phyloP scores from a whole-genome alignment of 2,113 vertebrate species.

The Engraulis encrasicolus region DNA sequence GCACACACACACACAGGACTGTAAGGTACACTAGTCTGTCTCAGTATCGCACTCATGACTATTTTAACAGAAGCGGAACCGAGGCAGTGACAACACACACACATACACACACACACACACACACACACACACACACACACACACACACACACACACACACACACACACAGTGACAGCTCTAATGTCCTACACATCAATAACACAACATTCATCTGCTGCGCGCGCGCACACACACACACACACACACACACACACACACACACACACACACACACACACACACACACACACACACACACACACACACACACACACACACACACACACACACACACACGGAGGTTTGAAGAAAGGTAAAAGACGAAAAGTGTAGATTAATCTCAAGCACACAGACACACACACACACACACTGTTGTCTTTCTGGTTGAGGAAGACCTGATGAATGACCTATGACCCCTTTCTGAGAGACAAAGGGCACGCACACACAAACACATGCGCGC shows the following conservation, averaged over 20 bases:
- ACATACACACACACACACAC: no score
- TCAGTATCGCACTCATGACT: constrained; percentile 77
- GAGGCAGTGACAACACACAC: no score
- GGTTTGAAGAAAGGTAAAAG: constrained; percentile 3
- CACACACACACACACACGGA: constrained; percentile 25
- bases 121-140: no score
- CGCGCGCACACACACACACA: constrained; percentile 45
- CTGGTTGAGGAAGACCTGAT: neutral
- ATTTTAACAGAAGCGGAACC: constrained; percentile 77
- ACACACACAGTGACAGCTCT: no score
- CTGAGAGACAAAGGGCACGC: neutral
- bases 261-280: constrained; percentile 17
- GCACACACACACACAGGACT: constrained; percentile 43
- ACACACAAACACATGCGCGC: neutral
- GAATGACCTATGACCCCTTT: neutral
- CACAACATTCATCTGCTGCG: neutral
- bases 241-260: constrained; percentile 30
- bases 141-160: no score
- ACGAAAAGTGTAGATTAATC: no score
- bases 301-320: constrained; percentile 36
- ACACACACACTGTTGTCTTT: no score
- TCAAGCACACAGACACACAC: no score
- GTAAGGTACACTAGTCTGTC: constrained; percentile 68
- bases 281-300: constrained; percentile 38
- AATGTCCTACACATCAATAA: constrained; percentile 74